These are phyloP conservation scores for Tapirus indicus DNA, from an alignment of 2,797 vertebrate species.

Conservation along the genomic window DNA sequence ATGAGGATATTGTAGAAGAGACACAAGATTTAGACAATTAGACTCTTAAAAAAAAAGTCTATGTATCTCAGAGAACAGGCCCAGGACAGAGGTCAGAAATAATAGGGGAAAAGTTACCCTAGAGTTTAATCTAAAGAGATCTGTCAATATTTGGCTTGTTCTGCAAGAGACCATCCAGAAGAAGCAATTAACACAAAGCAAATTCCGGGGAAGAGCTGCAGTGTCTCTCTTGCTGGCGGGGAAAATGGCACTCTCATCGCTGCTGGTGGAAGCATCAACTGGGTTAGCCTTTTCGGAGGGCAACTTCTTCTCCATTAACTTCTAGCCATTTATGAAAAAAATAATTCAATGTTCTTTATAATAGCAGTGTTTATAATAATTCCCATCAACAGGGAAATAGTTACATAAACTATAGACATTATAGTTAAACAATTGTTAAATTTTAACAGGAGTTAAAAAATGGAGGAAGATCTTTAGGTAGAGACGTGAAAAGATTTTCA, in stretches of 20 bases:
- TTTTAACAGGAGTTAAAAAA: background rate
- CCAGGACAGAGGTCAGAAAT: conserved; percentile 71
- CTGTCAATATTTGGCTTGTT: conserved; percentile 79
- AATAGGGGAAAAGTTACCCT: conserved; percentile 70
- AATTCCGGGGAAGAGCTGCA: conserved; percentile 56
- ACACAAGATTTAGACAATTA: conserved; percentile 41
- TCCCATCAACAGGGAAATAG: background rate
- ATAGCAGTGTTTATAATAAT: conserved; percentile 36
- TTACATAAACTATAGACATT: conserved; percentile 14
- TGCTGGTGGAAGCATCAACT: background rate
- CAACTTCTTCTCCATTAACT: conserved; percentile 40
- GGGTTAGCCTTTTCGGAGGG: background rate
- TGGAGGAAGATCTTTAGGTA: conserved; percentile 21
- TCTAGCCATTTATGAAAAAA: conserved; percentile 10
- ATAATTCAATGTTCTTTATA: conserved; percentile 19
- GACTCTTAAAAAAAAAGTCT: conserved; percentile 27
- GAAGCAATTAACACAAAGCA: conserved; percentile 79
- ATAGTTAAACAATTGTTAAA: background rate
- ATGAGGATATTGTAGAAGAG: conserved; percentile 38
- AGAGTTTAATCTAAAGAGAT: conserved; percentile 75
- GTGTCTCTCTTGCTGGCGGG: background rate
- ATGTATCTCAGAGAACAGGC: conserved; percentile 56
- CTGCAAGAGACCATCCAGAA: conserved; percentile 69
- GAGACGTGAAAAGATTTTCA: conserved; percentile 26
- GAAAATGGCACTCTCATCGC: background rate